Evolutionary conservation across 2,113 vertebrate genomes (phyloP), one percentile per base, ranked within the genome.

Genomic region (Paedocypris sp.): DNA sequence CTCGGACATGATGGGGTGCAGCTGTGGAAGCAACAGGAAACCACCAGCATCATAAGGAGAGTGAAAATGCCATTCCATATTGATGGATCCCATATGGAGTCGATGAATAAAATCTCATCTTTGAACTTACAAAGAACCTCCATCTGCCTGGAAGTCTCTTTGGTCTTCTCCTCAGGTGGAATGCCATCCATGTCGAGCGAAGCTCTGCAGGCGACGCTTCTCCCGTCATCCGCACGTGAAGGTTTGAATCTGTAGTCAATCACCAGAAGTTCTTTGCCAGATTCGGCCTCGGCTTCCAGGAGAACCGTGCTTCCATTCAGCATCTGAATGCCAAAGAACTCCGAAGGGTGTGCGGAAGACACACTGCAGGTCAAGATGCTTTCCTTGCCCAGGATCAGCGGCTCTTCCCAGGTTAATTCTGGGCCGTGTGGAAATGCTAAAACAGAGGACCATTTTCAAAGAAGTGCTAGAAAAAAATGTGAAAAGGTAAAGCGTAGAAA

Each of bases 381-480:
- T 35, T 60, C 56, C 46, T 31, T 11, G 15, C 77, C 77, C 31
- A 66, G 11, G 2, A 60, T 53, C 56, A 84, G 23, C 0, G 4
- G 38, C 12, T 75, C 67, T 20, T 70, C 49, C 10, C 77, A 76
- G 1, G n/a, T 23, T 49, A 87, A 63, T 23, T 73, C 60, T 3
- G 82, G 85, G 45, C 47, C 70, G 4, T 67, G 73, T 9, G 76
- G 78, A 59, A 80, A 77, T 49, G 76, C 83, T 85, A 77, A 23
- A 67, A 64, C 7, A 31, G 2, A 42, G n/a, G n/a, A 38, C n/a
- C n/a, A n/a, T n/a, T n/a, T 13, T 13, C 11, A 5, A 33, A 51
- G 2, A n/a, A n/a, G 12, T 33, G n/a, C n/a, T n/a, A n/a, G n/a
- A n/a, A n/a, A n/a, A n/a, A n/a, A n/a, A n/a, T n/a, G n/a, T n/a